These are phyloP conservation scores for Muricea muricata DNA, from an alignment of 92 coral and sea anemone genomes.

Conservation along the genomic window DNA sequence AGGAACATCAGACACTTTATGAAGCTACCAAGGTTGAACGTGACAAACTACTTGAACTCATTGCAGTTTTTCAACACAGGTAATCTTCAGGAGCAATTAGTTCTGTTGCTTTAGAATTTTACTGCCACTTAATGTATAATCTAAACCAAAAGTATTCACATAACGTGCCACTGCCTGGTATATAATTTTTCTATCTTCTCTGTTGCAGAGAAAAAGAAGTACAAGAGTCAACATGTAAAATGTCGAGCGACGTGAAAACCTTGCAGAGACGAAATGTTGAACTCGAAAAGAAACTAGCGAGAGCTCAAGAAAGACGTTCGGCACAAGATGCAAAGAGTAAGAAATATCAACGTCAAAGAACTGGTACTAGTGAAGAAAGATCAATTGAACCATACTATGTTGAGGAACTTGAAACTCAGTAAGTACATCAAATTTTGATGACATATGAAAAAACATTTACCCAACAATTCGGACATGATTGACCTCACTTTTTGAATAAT, in stretches of 20 bases:
- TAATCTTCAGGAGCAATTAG: neutral
- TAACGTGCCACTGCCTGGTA: neutral
- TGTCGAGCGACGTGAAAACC: slow-evolving; percentile 74
- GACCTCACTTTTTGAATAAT: neutral
- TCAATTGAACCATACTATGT: slow-evolving; percentile 55
- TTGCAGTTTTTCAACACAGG: slow-evolving; percentile 86
- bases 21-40: slow-evolving; percentile 92
- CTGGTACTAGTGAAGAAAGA: slow-evolving; percentile 34
- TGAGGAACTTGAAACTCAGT: slow-evolving; percentile 79
- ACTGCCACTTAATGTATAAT: too few relatives aligned
- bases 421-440: neutral
- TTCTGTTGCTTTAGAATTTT: too few relatives aligned
- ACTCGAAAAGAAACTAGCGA: slow-evolving; percentile 83
- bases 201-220: slow-evolving; percentile 75
- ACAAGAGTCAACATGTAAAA: slow-evolving; percentile 65
- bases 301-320: slow-evolving; percentile 61
- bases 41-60: slow-evolving; percentile 84
- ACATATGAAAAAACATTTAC: too few relatives aligned
- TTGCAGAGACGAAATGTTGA: slow-evolving; percentile 83
- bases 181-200: neutral
- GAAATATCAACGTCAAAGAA: slow-evolving; percentile 45
- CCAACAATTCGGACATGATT: too few relatives aligned
- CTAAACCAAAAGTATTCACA: too few relatives aligned
- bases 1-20: slow-evolving; percentile 81
- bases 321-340: slow-evolving; percentile 37